Base-by-base conservation (phyloP, 2,797 vertebrate genomes). In the Pangasius macronema region DNA sequence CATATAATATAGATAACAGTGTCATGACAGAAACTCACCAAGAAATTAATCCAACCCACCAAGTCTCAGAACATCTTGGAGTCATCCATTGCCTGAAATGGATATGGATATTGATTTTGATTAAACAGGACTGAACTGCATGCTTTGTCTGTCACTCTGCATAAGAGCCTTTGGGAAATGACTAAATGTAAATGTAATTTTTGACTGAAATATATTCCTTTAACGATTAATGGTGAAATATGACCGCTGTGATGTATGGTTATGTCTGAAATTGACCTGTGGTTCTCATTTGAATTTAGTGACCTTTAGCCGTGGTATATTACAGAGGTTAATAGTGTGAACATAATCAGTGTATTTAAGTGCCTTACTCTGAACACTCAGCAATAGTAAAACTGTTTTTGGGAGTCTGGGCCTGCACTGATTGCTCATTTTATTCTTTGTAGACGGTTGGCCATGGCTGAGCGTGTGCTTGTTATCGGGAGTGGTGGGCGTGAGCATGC, bases 401-500 rank as follows among this genome's bases (percentile, higher is more conserved):
- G 42, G 27, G 9, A n/a, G n/a, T 8, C 20, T 57, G 61, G 39
- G 3, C n/a, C 1, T 65, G 10, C 3, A 5, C 0, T 67, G 46
- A 51, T 51, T 14, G n/a, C 0, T 51, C 30, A 0, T 67, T 33
- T 13, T 51, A 0, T 33, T 49, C 11, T 67, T 30, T 13, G 83
- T 84, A 61, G 79, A 46, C 36, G 3, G 53, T 68, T 13, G 24
- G 30, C 88, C 85, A 99, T 99, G 98, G 95, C 97, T 1, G 96
- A 96, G 83, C 95, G 86, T 2, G 96, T 99, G 87, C 95, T 99
- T 93, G 95, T 99, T 82, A 94, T 99, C 0, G 98, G 98, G 85
- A 92, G 93, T 0, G 98, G 98, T 0, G 98, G 97, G 3, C 96
- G 98, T 85, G 98, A 99, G 83, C 98, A 99, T 0, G 93, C 96